Percentiles rank a stretch among this genome's conserved stretches.
Evolutionary conservation across 2,888 invertebrate genomes (phyloP).

Genomic region (Tetragnatha montana): DNA sequence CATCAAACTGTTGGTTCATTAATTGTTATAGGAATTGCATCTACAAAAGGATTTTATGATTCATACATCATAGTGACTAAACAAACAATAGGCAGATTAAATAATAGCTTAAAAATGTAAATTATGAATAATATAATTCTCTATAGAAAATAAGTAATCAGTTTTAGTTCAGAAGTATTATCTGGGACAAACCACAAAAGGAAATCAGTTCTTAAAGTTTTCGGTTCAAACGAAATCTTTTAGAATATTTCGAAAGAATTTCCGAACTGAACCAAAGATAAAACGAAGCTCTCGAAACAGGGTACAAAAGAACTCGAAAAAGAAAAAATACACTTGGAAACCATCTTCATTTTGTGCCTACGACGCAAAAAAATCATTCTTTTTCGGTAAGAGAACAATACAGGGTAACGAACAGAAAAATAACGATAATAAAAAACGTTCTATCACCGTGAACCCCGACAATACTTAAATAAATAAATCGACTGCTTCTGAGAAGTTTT

Average conservation of each 20-base stretch:
- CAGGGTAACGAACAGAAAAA: not conserved
- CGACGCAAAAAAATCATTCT: not conserved
- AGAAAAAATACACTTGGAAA: not conserved
- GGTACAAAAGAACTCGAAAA: not conserved
- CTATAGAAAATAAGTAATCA: too few relatives aligned
- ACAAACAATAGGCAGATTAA: too few relatives aligned
- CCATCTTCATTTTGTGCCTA: not conserved
- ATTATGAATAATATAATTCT: too few relatives aligned
- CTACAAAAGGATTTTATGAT: too few relatives aligned
- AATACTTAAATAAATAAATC: not conserved
- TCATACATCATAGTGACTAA: too few relatives aligned
- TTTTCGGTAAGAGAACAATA: not conserved
- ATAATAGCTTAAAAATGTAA: too few relatives aligned
- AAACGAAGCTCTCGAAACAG: not conserved
- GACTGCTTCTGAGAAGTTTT: not conserved
- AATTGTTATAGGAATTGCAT: too few relatives aligned
- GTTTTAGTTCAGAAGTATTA: too few relatives aligned
- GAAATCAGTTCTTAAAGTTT: not conserved
- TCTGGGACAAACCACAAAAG: not conserved
- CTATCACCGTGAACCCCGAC: not conserved
- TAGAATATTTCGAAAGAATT: not conserved
- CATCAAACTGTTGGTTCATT: too few relatives aligned
- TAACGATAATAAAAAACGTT: not conserved
- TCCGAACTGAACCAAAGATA: not conserved
- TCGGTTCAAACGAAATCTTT: not conserved